Percentiles rank a stretch among this genome's conserved stretches.
Evolutionary conservation across 2,113 vertebrate species (phyloP).

Genomic region (Nettapus auritus): DNA sequence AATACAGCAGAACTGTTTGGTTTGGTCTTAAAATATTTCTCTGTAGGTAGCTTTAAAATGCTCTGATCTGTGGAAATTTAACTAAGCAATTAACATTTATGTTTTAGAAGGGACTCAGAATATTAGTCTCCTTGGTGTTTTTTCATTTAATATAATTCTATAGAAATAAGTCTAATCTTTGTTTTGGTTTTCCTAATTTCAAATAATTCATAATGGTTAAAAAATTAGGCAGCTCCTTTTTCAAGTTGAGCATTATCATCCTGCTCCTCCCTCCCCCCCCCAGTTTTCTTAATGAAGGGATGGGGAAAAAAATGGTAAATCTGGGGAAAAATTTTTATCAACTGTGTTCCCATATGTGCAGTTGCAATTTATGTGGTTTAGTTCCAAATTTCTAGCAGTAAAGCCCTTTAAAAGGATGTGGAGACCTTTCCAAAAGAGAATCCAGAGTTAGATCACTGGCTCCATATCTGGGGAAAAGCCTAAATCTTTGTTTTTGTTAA

Average conservation of each 20-base stretch:
- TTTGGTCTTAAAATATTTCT: neutral
- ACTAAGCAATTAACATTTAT: neutral
- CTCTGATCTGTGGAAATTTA: neutral
- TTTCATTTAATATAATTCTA: neutral
- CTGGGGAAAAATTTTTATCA: neutral
- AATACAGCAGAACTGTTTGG: neutral
- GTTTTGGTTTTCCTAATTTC: neutral
- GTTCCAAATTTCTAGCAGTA: neutral
- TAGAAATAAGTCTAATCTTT: neutral
- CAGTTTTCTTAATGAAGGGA: neutral
- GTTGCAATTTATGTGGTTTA: neutral
- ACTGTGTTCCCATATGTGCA: neutral
- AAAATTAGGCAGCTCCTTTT: neutral
- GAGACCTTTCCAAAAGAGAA: constrained; percentile 24
- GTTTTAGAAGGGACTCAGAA: neutral
- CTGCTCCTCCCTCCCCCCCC: neutral
- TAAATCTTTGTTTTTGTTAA: neutral
- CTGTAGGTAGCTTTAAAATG: neutral
- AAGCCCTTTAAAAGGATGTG: neutral
- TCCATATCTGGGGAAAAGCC: neutral
- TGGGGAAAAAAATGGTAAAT: neutral
- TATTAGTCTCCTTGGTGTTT: neutral
- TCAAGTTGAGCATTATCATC: neutral
- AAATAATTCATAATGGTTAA: neutral
- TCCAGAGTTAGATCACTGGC: neutral